phyloP scores from a whole-genome alignment of 1,140 invertebrate genomes.

The Goniozus legneri region DNA sequence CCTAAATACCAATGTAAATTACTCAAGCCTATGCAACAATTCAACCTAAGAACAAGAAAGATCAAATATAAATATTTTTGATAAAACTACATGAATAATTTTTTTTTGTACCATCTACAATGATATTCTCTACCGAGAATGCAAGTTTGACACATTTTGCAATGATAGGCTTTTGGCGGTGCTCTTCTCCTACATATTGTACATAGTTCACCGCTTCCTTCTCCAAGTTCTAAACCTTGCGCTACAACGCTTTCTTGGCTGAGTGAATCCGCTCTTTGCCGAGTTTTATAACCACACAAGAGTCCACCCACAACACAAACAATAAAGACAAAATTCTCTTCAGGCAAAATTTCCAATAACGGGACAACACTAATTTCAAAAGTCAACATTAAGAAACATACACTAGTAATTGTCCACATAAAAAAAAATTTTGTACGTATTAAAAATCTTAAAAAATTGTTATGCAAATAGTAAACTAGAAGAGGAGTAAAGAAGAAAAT shows the following conservation, averaged over 20 bases:
- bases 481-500: constrained; percentile 62
- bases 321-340: constrained; percentile 65
- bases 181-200: constrained; percentile 41
- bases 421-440: constrained; percentile 66
- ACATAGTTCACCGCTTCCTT: constrained; percentile 45
- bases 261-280: constrained; percentile 48
- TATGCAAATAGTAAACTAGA: constrained; percentile 61
- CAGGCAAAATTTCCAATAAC: constrained; percentile 63
- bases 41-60: constrained; percentile 56
- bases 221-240: constrained; percentile 43
- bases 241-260: constrained; percentile 29
- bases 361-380: constrained; percentile 64
- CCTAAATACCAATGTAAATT: constrained; percentile 63
- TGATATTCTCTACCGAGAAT: constrained; percentile 48
- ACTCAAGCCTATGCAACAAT: constrained; percentile 66
- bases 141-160: constrained; percentile 46
- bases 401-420: constrained; percentile 64
- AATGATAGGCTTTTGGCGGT: constrained; percentile 42
- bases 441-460: constrained; percentile 60
- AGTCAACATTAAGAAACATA: constrained; percentile 61
- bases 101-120: constrained; percentile 42
- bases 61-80: neutral
- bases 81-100: neutral
- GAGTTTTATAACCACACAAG: constrained; percentile 60
- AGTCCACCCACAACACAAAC: constrained; percentile 57